phyloP scores from a whole-genome alignment of 2,797 vertebrate genomes.

The Tamandua tetradactyla region DNA sequence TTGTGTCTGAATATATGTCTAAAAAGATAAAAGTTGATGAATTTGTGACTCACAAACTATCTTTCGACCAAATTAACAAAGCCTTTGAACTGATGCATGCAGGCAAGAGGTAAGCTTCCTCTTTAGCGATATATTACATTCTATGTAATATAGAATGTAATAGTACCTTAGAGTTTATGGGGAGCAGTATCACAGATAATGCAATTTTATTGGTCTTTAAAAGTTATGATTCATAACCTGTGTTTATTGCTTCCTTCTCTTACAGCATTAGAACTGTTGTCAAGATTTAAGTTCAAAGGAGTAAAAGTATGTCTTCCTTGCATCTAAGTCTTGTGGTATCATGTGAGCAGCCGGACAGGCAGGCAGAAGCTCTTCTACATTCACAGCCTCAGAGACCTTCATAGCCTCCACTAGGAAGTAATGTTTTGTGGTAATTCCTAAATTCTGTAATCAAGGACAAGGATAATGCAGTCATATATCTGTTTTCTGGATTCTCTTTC shows the following conservation, averaged over 20 bases:
- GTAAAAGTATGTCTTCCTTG: background rate
- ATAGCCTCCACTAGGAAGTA: background rate
- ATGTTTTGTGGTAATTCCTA: background rate
- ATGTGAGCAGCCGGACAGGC: background rate
- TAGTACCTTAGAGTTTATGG: background rate
- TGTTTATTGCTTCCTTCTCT: slow-evolving; percentile 35
- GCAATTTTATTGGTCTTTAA: background rate
- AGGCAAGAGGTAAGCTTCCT: slow-evolving; percentile 90
- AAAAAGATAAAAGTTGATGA: slow-evolving; percentile 98
- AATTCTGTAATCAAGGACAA: slow-evolving; percentile 1
- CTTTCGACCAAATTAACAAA: slow-evolving; percentile 94
- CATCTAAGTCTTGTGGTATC: background rate
- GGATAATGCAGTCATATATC: background rate
- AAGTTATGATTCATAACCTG: background rate
- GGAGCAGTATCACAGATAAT: background rate
- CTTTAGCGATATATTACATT: background rate
- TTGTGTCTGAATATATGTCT: slow-evolving; percentile 95
- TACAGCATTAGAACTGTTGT: slow-evolving; percentile 75
- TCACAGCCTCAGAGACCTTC: background rate
- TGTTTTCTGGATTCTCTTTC: slow-evolving; percentile 12
- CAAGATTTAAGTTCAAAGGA: slow-evolving; percentile 67
- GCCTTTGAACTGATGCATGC: slow-evolving; percentile 95
- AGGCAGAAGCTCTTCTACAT: background rate
- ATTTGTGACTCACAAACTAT: slow-evolving; percentile 93
- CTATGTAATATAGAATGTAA: too few relatives aligned